These are phyloP conservation scores for Chrysocyon brachyurus DNA, from an alignment of 2,797 vertebrate genomes.

Conservation along the genomic window DNA sequence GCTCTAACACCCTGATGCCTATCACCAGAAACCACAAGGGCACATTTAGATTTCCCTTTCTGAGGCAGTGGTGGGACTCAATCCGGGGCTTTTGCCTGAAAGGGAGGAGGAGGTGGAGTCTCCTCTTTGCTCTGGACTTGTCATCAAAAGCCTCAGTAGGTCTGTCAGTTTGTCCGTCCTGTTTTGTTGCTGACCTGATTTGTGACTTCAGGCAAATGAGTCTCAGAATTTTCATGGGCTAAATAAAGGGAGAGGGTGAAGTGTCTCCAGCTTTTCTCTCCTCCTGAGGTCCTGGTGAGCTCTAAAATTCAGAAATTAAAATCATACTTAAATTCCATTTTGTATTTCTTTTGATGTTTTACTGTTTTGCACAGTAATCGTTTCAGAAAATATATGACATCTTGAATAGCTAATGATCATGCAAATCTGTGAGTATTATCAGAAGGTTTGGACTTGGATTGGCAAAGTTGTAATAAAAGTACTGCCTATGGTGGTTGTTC, in stretches of 20 bases:
- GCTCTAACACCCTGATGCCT: not conserved
- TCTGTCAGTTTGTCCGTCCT: not conserved
- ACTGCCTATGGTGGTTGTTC: fast-evolving
- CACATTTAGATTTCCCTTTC: not conserved
- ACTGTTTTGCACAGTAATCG: not conserved
- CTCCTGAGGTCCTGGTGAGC: not conserved
- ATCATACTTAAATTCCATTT: not conserved
- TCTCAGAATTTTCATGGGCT: not conserved
- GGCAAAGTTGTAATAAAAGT: not conserved
- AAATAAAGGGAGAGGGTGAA: not conserved
- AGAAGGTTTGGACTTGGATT: not conserved
- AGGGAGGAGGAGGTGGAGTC: not conserved
- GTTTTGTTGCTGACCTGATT: not conserved
- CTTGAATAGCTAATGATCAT: not conserved
- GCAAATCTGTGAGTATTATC: not conserved
- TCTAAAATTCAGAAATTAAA: not conserved
- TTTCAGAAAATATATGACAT: not conserved
- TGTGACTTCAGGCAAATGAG: not conserved
- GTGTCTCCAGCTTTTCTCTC: not conserved
- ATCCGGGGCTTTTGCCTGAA: not conserved
- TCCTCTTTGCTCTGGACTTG: not conserved
- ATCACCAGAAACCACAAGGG: not conserved
- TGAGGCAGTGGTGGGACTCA: fast-evolving
- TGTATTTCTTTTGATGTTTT: not conserved
- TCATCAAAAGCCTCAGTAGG: not conserved